Evolutionary conservation across 2,888 invertebrate genomes (phyloP).

Genomic region (Unio delphinus): DNA sequence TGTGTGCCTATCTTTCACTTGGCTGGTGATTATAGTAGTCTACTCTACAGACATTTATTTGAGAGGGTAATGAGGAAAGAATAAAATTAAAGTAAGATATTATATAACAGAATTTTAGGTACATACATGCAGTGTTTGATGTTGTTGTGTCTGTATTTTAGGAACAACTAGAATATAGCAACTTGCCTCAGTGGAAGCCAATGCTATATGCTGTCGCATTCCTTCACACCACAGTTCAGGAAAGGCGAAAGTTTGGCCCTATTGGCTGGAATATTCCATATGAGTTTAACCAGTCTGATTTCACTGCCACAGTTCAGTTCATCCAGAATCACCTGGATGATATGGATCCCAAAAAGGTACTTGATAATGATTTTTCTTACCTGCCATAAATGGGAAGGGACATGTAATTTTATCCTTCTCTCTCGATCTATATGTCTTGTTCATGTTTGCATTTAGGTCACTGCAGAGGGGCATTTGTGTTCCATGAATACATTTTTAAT

Average conservation of each 20-base stretch:
- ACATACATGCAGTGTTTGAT: too few relatives aligned
- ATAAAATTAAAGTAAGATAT: background rate
- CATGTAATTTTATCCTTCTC: slow-evolving; percentile 2
- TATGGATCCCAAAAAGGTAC: slow-evolving; percentile 91
- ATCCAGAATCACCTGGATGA: slow-evolving; percentile 97
- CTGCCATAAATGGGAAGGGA: background rate
- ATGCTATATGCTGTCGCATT: slow-evolving; percentile 94
- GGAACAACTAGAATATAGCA: slow-evolving; percentile 90
- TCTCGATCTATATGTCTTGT: background rate
- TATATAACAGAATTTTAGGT: too few relatives aligned
- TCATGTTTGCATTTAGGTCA: too few relatives aligned
- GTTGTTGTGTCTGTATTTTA: slow-evolving; percentile 21
- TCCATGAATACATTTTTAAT: too few relatives aligned
- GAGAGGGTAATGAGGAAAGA: background rate
- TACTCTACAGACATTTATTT: too few relatives aligned
- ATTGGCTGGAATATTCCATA: slow-evolving; percentile 98
- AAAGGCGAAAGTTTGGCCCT: slow-evolving; percentile 94
- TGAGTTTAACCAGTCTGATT: slow-evolving; percentile 97
- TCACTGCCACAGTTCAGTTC: slow-evolving; percentile 95
- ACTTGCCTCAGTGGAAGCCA: slow-evolving; percentile 92
- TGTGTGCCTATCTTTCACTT: too few relatives aligned
- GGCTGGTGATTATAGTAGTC: too few relatives aligned
- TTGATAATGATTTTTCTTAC: background rate
- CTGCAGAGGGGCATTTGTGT: too few relatives aligned
- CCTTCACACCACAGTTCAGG: slow-evolving; percentile 94